Evolutionary conservation across 2,888 invertebrate species (phyloP).

Genomic region (Dromius quadrimaculatus): DNA sequence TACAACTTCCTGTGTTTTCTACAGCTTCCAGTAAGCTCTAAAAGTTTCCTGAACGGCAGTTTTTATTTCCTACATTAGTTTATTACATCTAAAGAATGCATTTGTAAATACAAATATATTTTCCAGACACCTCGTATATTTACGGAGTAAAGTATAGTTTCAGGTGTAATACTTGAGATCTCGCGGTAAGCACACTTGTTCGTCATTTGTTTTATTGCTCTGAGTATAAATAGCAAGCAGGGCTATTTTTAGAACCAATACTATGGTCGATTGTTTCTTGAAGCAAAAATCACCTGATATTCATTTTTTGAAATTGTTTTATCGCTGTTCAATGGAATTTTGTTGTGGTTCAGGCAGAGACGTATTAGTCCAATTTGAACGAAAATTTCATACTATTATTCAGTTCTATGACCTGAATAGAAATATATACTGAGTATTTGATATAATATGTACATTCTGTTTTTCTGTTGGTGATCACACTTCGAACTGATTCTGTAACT

Average conservation of each 20-base stretch:
- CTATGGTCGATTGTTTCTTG: constrained; percentile 25
- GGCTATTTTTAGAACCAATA: constrained; percentile 30
- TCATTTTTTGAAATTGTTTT: constrained; percentile 21
- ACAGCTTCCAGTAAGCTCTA: too few relatives aligned
- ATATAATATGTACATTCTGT: too few relatives aligned
- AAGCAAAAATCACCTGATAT: constrained; percentile 23
- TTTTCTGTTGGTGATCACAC: too few relatives aligned
- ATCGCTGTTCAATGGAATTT: constrained; percentile 1
- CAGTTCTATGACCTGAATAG: too few relatives aligned
- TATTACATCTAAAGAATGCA: too few relatives aligned
- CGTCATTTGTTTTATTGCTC: constrained; percentile 21
- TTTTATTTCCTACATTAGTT: too few relatives aligned
- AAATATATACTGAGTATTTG: too few relatives aligned
- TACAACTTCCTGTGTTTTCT: too few relatives aligned
- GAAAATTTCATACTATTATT: too few relatives aligned
- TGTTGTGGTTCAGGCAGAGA: background rate
- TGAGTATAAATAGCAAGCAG: constrained; percentile 25
- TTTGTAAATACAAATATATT: too few relatives aligned
- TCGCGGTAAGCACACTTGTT: constrained; percentile 17
- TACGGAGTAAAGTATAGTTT: background rate
- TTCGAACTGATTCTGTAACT: too few relatives aligned
- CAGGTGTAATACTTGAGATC: constrained; percentile 17
- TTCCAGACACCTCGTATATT: background rate
- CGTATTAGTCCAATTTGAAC: background rate
- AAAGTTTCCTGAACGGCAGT: too few relatives aligned